phyloP scores from a whole-genome alignment of 2,113 vertebrate species.

The Apaloderma vittatum region DNA sequence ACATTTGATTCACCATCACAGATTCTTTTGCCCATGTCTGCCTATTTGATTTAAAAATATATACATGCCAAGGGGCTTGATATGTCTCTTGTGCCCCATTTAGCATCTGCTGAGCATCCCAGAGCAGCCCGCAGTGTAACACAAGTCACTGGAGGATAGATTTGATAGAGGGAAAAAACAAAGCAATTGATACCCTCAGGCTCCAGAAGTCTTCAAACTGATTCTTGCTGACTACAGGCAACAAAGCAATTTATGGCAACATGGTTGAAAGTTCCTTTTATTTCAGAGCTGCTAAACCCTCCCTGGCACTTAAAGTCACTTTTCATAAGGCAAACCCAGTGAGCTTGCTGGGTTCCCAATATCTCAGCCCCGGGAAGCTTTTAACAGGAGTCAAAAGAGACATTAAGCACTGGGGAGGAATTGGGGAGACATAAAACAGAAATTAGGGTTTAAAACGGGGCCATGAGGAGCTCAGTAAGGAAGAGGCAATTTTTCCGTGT shows the following conservation, averaged over 20 bases:
- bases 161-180: slow-evolving; percentile 74
- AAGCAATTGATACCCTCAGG: slow-evolving; percentile 76
- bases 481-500: neutral
- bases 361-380: slow-evolving; percentile 60
- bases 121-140: slow-evolving; percentile 64
- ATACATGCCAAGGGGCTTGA: slow-evolving; percentile 73
- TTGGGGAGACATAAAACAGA: slow-evolving; percentile 55
- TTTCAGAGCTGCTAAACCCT: slow-evolving; percentile 63
- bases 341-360: slow-evolving; percentile 44
- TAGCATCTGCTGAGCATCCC: slow-evolving; percentile 75
- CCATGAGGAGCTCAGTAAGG: neutral
- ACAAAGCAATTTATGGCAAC: slow-evolving; percentile 66
- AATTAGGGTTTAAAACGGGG: neutral
- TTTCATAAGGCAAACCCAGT: slow-evolving; percentile 53
- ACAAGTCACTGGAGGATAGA: slow-evolving; percentile 71
- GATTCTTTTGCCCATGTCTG: slow-evolving; percentile 58
- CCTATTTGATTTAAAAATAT: slow-evolving; percentile 79
- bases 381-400: slow-evolving; percentile 54
- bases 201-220: slow-evolving; percentile 66
- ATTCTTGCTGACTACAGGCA: slow-evolving; percentile 76
- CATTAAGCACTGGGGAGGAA: slow-evolving; percentile 37
- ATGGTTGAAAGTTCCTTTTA: slow-evolving; percentile 54
- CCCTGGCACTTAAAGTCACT: slow-evolving; percentile 66
- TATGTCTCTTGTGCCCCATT: slow-evolving; percentile 72
- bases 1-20: slow-evolving; percentile 56